Evolutionary conservation across 2,113 vertebrate genomes (phyloP), one percentile per base, ranked within the genome.

Genomic region (Turnix velox): DNA sequence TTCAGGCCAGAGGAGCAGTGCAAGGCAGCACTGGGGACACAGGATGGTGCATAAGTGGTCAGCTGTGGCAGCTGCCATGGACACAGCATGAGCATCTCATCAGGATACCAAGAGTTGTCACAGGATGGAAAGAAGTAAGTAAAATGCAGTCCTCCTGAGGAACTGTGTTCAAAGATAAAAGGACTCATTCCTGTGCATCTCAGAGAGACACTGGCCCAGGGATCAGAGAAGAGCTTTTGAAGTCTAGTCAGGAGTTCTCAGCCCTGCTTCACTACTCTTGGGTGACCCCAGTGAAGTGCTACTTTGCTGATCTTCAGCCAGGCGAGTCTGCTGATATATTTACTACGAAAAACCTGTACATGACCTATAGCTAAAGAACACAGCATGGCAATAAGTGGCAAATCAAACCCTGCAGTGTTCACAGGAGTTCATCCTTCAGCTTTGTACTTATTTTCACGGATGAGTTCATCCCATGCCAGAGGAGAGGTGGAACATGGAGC

Each of bases 211-310:
- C 62, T 31, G 40, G 78, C 62, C 37, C 37, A 45, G 31, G 23
- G 78, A 78, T 89, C 81, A 92, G 49, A 80, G 33, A 76, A 94
- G 57, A 92, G 71, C 45, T 89, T 84, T 62, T 92, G 66, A 94
- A 79, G 58, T 62, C 66, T 73, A 77, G 46, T 77, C 59, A 88
- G 88, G 75, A 87, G 59, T 43, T 94, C 85, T 93, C 39, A 61
- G 82, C 28, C 45, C 48, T 84, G 57, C 74, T 87, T 37, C 10
- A 2, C 43, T 62, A 45, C 62, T 79, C 88, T 73, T 74, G 57
- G 35, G 52, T 88, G 92, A 95, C 68, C 79, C 40, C 42, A 67
- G 12, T 37, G 73, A 90, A 92, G 73, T 75, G 68, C 14, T 31
- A 17, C 61, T 79, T 66, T 93, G 68, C 46, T 92, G 48, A 88